Evolutionary conservation across 2,113 vertebrate genomes (phyloP).

Genomic region (Eidolon helvum): DNA sequence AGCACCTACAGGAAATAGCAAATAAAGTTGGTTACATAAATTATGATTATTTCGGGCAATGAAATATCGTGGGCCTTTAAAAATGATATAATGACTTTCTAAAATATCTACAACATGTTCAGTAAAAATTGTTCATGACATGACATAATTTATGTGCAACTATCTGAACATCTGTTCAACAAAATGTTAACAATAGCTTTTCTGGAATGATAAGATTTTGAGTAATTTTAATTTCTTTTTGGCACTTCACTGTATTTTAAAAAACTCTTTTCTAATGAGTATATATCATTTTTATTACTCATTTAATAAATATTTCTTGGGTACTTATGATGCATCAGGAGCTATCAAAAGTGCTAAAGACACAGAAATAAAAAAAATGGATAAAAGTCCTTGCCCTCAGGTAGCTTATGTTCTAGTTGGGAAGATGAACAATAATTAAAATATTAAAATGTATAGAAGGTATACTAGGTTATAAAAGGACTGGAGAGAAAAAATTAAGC

Average conservation of each 20-base stretch:
- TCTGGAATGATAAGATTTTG: background rate
- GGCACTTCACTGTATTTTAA: background rate
- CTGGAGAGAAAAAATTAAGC: background rate
- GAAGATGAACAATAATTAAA: background rate
- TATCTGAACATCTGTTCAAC: background rate
- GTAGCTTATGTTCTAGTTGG: background rate
- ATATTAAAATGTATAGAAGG: background rate
- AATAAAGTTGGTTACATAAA: background rate
- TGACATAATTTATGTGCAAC: background rate
- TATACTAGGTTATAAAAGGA: background rate
- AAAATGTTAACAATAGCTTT: background rate
- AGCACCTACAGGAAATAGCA: background rate
- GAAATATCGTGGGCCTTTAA: background rate
- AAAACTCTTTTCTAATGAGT: background rate
- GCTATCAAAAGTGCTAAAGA: background rate
- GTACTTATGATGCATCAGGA: background rate
- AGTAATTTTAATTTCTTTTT: slow-evolving; percentile 6
- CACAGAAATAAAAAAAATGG: background rate
- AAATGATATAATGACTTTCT: background rate
- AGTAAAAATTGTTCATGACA: background rate
- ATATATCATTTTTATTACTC: background rate
- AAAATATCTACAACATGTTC: background rate
- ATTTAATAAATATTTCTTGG: background rate
- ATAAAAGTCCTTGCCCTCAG: background rate
- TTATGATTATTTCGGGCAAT: background rate